Percentiles rank a stretch among this genome's conserved stretches.
These are phyloP conservation scores for Enteromius fasciolatus DNA, from an alignment of 2,797 vertebrate species.

Conservation along the genomic window DNA sequence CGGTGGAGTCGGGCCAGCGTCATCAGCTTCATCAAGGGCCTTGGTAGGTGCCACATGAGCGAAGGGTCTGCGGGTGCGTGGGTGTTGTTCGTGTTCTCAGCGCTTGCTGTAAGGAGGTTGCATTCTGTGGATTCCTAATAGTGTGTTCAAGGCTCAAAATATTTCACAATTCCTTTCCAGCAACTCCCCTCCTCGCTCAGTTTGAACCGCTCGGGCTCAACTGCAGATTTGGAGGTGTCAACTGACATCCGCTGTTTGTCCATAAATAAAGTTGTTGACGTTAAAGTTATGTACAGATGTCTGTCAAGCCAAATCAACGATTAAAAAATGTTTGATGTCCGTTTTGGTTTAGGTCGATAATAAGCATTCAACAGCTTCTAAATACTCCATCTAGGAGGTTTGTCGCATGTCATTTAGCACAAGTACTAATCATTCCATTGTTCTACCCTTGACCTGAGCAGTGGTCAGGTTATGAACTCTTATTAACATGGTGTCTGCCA, in stretches of 20 bases:
- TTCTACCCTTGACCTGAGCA: slow-evolving; percentile 34
- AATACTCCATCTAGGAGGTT: neutral
- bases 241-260: neutral
- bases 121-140: slow-evolving; percentile 55
- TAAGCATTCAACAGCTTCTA: neutral
- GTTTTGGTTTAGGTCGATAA: neutral
- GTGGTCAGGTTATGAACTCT: slow-evolving; percentile 35
- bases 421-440: slow-evolving; percentile 5
- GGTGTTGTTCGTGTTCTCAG: slow-evolving; percentile 24
- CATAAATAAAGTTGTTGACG: slow-evolving; percentile 9
- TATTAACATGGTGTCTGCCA: slow-evolving; percentile 35
- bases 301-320: neutral
- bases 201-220: neutral
- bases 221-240: slow-evolving; percentile 10
- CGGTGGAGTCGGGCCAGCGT: slow-evolving; percentile 91
- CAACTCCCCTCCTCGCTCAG: slow-evolving; percentile 31
- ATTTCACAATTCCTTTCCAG: slow-evolving; percentile 42
- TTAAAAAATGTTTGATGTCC: neutral
- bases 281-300: slow-evolving; percentile 25
- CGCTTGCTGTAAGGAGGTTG: slow-evolving; percentile 42
- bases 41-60: slow-evolving; percentile 83
- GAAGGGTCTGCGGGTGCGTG: slow-evolving; percentile 37
- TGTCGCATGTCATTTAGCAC: slow-evolving; percentile 23
- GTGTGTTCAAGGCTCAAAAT: slow-evolving; percentile 25
- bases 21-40: slow-evolving; percentile 95